Conservation (phyloP, 2,888 invertebrate species). For the Lissocephala sabroskyi region DNA sequence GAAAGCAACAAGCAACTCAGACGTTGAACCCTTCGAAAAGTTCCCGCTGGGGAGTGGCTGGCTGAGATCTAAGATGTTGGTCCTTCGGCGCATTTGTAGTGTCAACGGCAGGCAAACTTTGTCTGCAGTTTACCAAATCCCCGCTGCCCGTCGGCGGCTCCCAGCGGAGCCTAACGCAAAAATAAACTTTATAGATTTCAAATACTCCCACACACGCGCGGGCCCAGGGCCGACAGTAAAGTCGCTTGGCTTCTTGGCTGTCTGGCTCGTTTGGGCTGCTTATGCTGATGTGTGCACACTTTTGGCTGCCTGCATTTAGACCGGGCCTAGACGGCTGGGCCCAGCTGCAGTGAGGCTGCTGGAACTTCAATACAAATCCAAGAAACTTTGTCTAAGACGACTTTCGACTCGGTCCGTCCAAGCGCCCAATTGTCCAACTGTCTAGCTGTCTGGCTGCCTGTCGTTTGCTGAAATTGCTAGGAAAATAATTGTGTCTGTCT, state of each 20-base stretch:
- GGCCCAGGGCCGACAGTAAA: too few relatives aligned
- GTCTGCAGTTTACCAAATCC: slow-evolving; percentile 11
- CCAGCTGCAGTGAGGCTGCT: neutral
- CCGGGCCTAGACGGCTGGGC: neutral
- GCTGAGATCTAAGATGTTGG: neutral
- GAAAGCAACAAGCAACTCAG: slow-evolving; percentile 32
- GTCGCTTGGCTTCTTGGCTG: too few relatives aligned
- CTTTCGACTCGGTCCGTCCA: slow-evolving; percentile 30
- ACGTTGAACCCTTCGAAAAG: too few relatives aligned
- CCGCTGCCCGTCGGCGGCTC: slow-evolving; percentile 6
- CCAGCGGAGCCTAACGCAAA: slow-evolving; percentile 4
- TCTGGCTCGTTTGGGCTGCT: slow-evolving; percentile 21
- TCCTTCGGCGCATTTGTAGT: slow-evolving; percentile 16
- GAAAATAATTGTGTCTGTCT: slow-evolving; percentile 57
- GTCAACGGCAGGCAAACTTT: slow-evolving; percentile 40
- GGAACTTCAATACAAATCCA: slow-evolving; percentile 40
- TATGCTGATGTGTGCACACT: slow-evolving; percentile 4
- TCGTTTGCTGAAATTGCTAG: slow-evolving; percentile 43
- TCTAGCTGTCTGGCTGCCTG: too few relatives aligned
- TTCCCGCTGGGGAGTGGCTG: slow-evolving; percentile 10
- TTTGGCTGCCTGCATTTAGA: slow-evolving; percentile 9
- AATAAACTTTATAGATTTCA: slow-evolving; percentile 53
- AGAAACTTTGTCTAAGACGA: slow-evolving; percentile 33
- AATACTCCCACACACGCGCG: slow-evolving; percentile 20
- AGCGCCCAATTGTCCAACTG: slow-evolving; percentile 47